Conservation (phyloP, 1,140 invertebrate genomes). For the Drosophila tsacasi region DNA sequence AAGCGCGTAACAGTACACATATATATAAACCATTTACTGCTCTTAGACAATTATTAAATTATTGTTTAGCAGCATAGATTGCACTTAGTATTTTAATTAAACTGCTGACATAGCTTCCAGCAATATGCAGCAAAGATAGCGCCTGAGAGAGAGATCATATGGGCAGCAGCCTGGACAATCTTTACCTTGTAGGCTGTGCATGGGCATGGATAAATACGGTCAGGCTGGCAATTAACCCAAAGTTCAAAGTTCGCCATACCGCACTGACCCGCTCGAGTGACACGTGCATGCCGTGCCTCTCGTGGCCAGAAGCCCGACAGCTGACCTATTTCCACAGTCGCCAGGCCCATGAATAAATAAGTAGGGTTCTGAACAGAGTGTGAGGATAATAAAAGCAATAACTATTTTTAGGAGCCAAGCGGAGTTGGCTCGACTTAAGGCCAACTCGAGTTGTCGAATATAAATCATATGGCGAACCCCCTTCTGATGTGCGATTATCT, state of each 20-base stretch:
- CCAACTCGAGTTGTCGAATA: slow-evolving; percentile 20
- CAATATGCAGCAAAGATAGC: background rate
- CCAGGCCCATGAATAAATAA: slow-evolving; percentile 65
- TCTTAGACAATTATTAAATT: background rate
- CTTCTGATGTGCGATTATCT: slow-evolving; percentile 17
- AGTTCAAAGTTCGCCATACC: slow-evolving; percentile 79
- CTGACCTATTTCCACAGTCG: slow-evolving; percentile 66
- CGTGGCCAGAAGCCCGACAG: slow-evolving; percentile 33
- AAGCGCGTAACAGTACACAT: background rate
- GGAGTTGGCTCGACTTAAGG: slow-evolving; percentile 10
- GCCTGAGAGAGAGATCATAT: background rate
- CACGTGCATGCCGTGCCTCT: slow-evolving; percentile 39
- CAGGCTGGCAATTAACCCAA: slow-evolving; percentile 72
- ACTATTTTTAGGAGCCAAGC: slow-evolving; percentile 28
- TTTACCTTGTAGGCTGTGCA: slow-evolving; percentile 23
- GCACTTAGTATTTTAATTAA: background rate
- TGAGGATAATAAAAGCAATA: slow-evolving; percentile 43
- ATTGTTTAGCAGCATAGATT: background rate
- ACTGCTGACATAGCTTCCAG: background rate
- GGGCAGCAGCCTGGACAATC: background rate
- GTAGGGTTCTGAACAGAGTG: slow-evolving; percentile 14
- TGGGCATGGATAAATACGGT: slow-evolving; percentile 33
- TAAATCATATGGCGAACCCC: slow-evolving; percentile 12
- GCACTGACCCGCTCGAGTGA: slow-evolving; percentile 35
- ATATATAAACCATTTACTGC: background rate